Evolutionary conservation across 2,113 vertebrate genomes (phyloP).

Genomic region (Tragelaphus buxtoni): DNA sequence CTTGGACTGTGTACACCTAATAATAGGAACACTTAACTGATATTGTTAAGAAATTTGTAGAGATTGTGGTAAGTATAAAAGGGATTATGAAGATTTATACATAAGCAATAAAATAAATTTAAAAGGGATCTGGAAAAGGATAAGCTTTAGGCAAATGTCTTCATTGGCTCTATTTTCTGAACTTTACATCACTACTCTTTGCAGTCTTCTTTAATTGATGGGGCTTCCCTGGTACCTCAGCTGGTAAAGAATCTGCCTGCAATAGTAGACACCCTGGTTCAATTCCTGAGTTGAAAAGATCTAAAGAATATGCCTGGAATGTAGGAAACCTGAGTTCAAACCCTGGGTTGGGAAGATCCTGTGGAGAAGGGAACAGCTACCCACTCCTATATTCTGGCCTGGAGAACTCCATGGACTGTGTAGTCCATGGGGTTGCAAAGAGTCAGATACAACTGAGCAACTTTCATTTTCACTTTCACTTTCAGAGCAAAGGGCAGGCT

Average conservation of each 20-base stretch:
- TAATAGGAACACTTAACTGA: background rate
- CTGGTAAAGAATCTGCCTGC: background rate
- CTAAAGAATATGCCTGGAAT: background rate
- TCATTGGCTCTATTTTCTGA: background rate
- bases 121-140: background rate
- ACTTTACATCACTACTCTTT: background rate
- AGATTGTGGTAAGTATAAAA: background rate
- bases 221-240: background rate
- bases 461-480: background rate
- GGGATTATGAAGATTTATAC: background rate
- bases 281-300: background rate
- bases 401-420: background rate
- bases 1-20: background rate
- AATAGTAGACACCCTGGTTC: background rate
- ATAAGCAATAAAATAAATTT: background rate
- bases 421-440: background rate
- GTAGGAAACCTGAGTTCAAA: background rate
- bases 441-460: background rate
- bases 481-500: conserved; percentile 2
- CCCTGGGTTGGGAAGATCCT: background rate
- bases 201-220: background rate
- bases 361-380: background rate
- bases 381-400: background rate
- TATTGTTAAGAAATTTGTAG: background rate
- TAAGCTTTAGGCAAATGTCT: background rate